Conservation (phyloP, 2,797 vertebrate genomes). For the Sylvilagus floridanus region DNA sequence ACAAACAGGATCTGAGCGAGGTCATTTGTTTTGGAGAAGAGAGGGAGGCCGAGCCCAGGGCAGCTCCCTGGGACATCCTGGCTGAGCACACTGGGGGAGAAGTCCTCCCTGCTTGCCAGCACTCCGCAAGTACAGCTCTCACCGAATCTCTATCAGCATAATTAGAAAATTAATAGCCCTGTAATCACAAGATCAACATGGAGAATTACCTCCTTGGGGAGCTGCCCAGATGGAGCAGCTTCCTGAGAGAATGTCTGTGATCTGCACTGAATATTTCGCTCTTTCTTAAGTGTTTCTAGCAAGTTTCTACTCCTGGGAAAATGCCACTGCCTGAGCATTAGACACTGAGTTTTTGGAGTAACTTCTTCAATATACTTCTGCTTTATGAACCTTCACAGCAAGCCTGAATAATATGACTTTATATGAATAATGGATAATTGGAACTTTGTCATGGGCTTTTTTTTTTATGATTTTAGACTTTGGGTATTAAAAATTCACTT, state of each 20-base stretch:
- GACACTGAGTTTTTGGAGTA: neutral
- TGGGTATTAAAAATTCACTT: neutral
- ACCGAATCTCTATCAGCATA: neutral
- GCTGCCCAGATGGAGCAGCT: neutral
- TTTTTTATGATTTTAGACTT: neutral
- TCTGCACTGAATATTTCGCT: neutral
- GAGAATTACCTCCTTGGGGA: neutral
- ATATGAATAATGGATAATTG: neutral
- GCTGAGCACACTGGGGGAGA: neutral
- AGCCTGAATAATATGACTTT: neutral
- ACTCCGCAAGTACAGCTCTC: neutral
- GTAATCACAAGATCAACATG: fast-evolving
- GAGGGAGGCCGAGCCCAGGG: neutral
- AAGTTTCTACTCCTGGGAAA: neutral
- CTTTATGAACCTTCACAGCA: neutral
- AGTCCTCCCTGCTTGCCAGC: neutral
- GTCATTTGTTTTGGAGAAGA: neutral
- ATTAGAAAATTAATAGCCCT: neutral
- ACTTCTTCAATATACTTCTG: neutral
- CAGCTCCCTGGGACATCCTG: neutral
- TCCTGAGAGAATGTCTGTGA: neutral
- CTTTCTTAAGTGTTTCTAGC: neutral
- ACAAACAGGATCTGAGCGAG: constrained; percentile 61
- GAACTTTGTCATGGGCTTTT: neutral
- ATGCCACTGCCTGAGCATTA: neutral